phyloP scores from a whole-genome alignment of 2,113 vertebrate genomes.

The Terrapene triunguis region DNA sequence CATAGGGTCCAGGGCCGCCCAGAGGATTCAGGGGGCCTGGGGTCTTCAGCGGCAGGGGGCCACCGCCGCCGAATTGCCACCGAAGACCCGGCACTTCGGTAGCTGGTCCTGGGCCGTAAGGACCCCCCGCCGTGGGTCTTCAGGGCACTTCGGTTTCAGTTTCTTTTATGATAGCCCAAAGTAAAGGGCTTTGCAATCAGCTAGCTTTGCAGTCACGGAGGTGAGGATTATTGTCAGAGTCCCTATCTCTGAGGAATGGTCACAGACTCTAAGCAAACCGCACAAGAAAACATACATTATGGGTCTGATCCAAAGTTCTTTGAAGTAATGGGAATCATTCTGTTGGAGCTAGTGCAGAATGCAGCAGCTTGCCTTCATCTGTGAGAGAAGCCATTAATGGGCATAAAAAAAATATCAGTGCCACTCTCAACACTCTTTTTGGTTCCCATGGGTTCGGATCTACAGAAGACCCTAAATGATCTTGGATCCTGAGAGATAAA shows the following conservation, averaged over 20 bases:
- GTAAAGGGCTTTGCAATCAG: neutral
- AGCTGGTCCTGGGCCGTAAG: too few species aligned
- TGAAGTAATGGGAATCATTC: neutral
- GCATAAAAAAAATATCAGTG: neutral
- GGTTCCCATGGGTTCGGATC: neutral
- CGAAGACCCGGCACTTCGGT: too few species aligned
- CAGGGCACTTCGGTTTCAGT: neutral
- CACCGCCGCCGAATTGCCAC: too few species aligned
- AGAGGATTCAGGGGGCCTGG: too few species aligned
- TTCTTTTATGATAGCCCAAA: slow-evolving; percentile 11
- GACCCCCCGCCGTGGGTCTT: too few species aligned
- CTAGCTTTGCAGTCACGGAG: neutral
- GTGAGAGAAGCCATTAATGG: slow-evolving; percentile 40
- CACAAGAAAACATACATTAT: neutral
- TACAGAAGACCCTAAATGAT: neutral
- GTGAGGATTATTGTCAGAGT: neutral
- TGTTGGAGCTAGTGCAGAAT: neutral
- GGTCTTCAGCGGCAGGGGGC: too few species aligned
- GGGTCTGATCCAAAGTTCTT: neutral
- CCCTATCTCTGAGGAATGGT: neutral
- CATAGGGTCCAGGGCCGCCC: neutral
- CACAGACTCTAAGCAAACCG: neutral
- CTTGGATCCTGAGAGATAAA: neutral
- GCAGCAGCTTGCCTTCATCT: neutral
- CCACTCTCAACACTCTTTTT: neutral